Conservation (phyloP, 2,888 invertebrate species). For the Zonitis immaculata region DNA sequence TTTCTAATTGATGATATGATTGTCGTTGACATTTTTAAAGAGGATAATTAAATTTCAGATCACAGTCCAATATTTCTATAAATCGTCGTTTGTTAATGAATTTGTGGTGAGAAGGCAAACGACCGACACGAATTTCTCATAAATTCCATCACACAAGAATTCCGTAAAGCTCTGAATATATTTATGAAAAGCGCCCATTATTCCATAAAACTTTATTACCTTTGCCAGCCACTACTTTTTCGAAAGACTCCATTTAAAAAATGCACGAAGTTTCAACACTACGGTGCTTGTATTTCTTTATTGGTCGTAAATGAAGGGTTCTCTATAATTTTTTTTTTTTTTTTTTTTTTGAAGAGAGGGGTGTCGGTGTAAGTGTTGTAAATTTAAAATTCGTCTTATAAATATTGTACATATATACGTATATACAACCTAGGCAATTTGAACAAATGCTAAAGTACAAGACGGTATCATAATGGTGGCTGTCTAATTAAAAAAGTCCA, state of each 20-base stretch:
- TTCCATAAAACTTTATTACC: slow-evolving; percentile 24
- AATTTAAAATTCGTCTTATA: slow-evolving; percentile 20
- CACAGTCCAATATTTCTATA: not conserved
- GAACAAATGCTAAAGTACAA: slow-evolving; percentile 11
- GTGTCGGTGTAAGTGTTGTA: slow-evolving; percentile 11
- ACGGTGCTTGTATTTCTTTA: slow-evolving; percentile 18
- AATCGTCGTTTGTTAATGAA: not conserved
- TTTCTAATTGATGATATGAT: not conserved
- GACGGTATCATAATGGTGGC: slow-evolving; percentile 9
- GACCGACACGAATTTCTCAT: slow-evolving; percentile 2
- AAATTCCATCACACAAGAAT: slow-evolving; percentile 16
- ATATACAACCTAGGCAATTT: slow-evolving; percentile 13
- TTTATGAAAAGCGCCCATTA: slow-evolving; percentile 19
- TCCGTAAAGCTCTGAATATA: slow-evolving; percentile 12
- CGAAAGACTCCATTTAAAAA: slow-evolving; percentile 23
- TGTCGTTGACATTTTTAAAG: not conserved
- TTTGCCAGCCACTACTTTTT: slow-evolving; percentile 5
- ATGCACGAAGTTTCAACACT: slow-evolving; percentile 13
- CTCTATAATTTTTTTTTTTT: too few species aligned
- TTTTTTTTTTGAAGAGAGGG: slow-evolving; percentile 4
- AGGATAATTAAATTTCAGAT: not conserved
- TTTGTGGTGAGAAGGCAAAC: not conserved
- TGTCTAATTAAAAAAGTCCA: slow-evolving; percentile 26
- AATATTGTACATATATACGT: not conserved
- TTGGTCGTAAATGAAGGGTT: slow-evolving; percentile 27